Base-by-base conservation (phyloP, 1,140 invertebrate genomes). In the Drosophila kurseongensis region DNA sequence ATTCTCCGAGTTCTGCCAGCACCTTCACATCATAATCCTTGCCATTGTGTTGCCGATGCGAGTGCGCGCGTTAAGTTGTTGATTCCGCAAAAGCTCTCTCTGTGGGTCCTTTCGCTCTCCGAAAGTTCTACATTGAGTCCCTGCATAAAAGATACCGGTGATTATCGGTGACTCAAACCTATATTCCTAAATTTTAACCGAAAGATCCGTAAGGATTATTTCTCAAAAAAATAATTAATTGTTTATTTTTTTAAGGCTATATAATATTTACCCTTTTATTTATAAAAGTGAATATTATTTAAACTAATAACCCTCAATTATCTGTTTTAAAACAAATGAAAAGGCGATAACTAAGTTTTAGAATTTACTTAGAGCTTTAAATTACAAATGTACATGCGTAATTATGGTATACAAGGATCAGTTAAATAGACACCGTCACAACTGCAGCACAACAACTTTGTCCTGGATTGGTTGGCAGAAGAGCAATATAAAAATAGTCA, bases 301-400 rank as follows among this genome's bases (percentile, higher is more conserved):
- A 32, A 32, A 6, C 6, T 1, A 7, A 7, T 32, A 7, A 32
- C 29, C 29, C 29, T 32, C 29, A 32, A 7, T 1, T 32, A 32
- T 32, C 29, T 7, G 8, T 32, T 32, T 32, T 23, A 4, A 23
- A 23, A 23, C 23, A 23, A 23, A 23, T 23, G 23, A 23, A 10
- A 55, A 32, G n/a, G 29, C 14, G 0, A 9, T 7, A 12, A 4
- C 4, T 23, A 1, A 0, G n/a, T 69, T 45, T 57, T 41, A 10
- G 27, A 40, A 29, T 77, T 78, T 72, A 79, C 66, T 86, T 88
- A 71, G 51, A 69, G 42, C 14, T 32, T 80, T 80, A 79, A 75
- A 76, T 75, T 86, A 82, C 57, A 86, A 86, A 79, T 86, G 63
- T 86, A 88, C 83, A 88, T 76, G 52, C 71, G 60, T 78, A 78